Evolutionary conservation across 2,797 vertebrate genomes (phyloP).

Genomic region (Syndactyla subalaris): DNA sequence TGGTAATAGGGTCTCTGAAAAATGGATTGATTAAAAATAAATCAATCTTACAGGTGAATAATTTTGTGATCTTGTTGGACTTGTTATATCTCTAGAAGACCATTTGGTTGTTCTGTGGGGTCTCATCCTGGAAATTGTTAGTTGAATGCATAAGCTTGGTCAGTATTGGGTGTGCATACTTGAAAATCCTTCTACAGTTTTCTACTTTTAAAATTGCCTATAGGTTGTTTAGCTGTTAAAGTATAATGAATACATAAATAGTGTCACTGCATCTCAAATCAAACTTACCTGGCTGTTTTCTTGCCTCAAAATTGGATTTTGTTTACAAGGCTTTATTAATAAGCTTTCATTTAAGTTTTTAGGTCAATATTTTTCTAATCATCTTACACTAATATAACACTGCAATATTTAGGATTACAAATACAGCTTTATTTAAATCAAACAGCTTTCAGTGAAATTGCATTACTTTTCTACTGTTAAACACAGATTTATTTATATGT

Average conservation of each 20-base stretch:
- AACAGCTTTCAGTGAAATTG: not conserved
- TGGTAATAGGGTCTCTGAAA: not conserved
- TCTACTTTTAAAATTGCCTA: not conserved
- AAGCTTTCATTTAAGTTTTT: not conserved
- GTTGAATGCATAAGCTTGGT: not conserved
- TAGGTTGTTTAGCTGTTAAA: not conserved
- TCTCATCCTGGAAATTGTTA: not conserved
- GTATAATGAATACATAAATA: not conserved
- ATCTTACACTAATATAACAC: not conserved
- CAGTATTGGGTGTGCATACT: not conserved
- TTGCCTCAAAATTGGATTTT: not conserved
- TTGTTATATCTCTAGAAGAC: not conserved
- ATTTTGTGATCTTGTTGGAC: not conserved
- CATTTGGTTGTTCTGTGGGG: not conserved
- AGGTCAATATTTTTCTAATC: not conserved
- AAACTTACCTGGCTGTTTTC: not conserved
- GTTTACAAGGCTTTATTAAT: not conserved
- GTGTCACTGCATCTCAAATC: not conserved
- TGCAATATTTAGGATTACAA: not conserved
- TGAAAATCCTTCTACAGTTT: not conserved
- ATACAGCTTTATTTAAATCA: constrained; percentile 10
- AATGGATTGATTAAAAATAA: not conserved
- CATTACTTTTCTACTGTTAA: constrained; percentile 19
- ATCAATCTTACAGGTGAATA: not conserved
- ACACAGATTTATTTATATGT: constrained; percentile 45